These are phyloP conservation scores for Gastrophryne carolinensis DNA, from an alignment of 2,797 vertebrate species.

Conservation along the genomic window DNA sequence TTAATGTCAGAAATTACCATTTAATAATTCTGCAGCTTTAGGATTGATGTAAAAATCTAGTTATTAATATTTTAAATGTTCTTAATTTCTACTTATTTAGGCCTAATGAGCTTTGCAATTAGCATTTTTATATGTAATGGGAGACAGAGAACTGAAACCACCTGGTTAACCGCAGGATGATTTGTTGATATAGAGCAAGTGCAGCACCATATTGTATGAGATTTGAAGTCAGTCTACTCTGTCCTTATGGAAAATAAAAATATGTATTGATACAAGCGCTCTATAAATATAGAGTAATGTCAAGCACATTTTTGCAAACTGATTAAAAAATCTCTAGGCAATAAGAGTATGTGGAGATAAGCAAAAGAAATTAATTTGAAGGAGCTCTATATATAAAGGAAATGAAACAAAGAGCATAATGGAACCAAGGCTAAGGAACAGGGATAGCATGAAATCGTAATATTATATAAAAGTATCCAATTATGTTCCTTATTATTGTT, in stretches of 20 bases:
- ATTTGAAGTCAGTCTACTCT: not conserved
- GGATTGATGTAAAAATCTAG: not conserved
- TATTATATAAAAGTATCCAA: not conserved
- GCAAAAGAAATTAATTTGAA: slow-evolving; percentile 17
- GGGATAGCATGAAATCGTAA: not conserved
- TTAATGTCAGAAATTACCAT: too few species aligned
- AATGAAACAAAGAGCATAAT: not conserved
- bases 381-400: not conserved
- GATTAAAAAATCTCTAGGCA: slow-evolving; percentile 20
- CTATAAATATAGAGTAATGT: slow-evolving; percentile 12
- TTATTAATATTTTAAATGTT: not conserved
- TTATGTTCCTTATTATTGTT: too few species aligned
- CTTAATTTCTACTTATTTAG: not conserved
- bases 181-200: too few species aligned
- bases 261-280: slow-evolving; percentile 9
- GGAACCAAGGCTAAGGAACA: not conserved
- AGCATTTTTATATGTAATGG: not conserved
- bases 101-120: not conserved
- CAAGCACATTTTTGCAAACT: slow-evolving; percentile 31
- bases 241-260: not conserved
- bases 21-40: too few species aligned
- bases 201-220: not conserved
- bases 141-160: not conserved
- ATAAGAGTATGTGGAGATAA: not conserved
- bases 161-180: not conserved